Base-by-base conservation (phyloP, 1,140 invertebrate species). In the Idris sp. region DNA sequence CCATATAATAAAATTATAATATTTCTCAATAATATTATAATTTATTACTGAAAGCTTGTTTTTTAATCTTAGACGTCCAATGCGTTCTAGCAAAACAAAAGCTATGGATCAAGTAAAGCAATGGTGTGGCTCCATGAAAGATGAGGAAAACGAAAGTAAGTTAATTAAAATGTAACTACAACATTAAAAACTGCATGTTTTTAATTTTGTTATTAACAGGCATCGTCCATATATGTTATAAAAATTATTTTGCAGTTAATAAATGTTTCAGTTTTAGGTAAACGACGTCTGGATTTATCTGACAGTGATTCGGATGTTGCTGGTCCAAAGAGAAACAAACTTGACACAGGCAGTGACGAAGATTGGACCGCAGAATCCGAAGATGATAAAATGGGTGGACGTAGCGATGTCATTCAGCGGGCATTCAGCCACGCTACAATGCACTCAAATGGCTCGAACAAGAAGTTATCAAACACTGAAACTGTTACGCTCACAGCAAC, bases 51-150 rank as follows among this genome's bases (percentile, higher is more conserved):
- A 30, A 9, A 9, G 1, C 16, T 38, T 38, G 13, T 16, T 38
- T 4, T 22, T 19, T 10, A 22, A 22, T 49, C 9, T 40, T 74
- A 92, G 91, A 14, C 90, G 94, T 9, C 91, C 93, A 3, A 91
- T 92, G 77, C 89, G 94, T 2, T 93, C 91, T 6, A 94, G 93
- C 74, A 95, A 95, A 85, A 92, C 91, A 28, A 93, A 93, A 76
- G 94, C 93, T 0, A 89, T 94, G 85, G 92, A 93, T 85, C 92
- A 94, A 83, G 93, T 95, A n/a, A 95, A 94, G 79, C 91, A 92
- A 61, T 95, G 94, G 94, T 93, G 92, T 81, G 92, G 92, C 10
- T 89, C 89, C 4, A 90, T 90, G 83, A 91, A 90, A 15, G 91
- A 92, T n/a, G 86, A 88, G 48, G 89, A 91, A 15, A 82, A 83